Evolutionary conservation across 2,888 invertebrate species (phyloP).

Genomic region (Heliothis peltigera): DNA sequence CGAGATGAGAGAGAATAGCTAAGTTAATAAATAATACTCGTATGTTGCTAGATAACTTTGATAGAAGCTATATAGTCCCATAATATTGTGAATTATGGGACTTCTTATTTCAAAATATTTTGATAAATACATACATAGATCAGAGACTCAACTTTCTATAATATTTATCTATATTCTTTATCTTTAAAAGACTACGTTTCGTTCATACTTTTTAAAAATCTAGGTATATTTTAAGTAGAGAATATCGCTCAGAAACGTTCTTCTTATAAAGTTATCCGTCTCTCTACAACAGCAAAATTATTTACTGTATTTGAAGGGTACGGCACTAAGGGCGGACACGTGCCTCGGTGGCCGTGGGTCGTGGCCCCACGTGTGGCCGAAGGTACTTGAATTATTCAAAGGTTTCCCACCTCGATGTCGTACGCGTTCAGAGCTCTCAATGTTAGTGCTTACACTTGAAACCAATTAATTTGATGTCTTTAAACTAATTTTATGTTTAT

Average conservation of each 20-base stretch:
- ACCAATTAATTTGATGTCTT: background rate
- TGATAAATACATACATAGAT: no score
- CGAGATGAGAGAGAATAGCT: no score
- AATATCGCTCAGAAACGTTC: background rate
- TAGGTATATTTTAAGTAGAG: no score
- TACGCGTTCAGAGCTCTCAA: constrained; percentile 1
- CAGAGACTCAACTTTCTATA: no score
- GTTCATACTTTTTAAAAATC: no score
- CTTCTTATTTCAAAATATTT: no score
- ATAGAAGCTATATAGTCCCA: no score
- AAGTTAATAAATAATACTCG: no score
- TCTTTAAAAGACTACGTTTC: no score
- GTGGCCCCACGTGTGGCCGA: background rate
- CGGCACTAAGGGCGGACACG: constrained; percentile 31
- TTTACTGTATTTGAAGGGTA: constrained; percentile 14
- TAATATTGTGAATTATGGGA: no score
- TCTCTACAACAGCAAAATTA: background rate
- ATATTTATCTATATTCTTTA: no score
- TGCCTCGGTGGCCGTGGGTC: constrained; percentile 11
- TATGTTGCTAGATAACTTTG: no score
- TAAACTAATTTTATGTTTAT: background rate
- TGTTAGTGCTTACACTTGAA: background rate
- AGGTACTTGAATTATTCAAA: constrained; percentile 55
- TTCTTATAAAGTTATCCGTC: background rate
- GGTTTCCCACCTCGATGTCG: constrained; percentile 39